Conservation (phyloP, 2,888 invertebrate genomes). For the Syrphus vitripennis region DNA sequence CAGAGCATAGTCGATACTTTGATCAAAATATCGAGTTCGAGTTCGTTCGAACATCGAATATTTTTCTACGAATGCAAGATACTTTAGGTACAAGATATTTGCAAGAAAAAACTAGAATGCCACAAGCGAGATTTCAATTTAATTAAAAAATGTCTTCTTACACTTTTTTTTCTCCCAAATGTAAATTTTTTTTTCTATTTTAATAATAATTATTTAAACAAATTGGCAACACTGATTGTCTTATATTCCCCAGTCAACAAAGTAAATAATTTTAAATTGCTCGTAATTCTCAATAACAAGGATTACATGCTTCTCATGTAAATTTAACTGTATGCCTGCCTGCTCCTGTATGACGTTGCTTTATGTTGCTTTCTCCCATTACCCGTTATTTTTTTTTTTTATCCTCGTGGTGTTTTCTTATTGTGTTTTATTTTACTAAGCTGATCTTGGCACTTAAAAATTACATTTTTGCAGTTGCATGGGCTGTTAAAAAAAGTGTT, state of each 20-base stretch:
- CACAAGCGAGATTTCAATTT: no score
- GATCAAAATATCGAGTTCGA: no score
- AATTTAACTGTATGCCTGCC: conserved; percentile 48
- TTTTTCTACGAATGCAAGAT: no score
- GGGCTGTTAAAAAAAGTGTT: background rate
- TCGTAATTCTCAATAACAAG: conserved; percentile 72
- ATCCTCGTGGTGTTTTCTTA: background rate
- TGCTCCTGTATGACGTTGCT: background rate
- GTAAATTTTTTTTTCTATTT: no score
- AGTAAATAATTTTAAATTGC: conserved; percentile 73
- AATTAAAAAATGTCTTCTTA: no score
- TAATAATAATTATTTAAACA: no score
- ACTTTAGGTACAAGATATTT: no score
- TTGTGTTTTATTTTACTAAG: conserved; percentile 23
- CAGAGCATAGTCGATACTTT: no score
- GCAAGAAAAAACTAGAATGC: no score
- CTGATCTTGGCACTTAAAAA: conserved; percentile 54
- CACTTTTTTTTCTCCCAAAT: no score
- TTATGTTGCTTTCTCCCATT: conserved; percentile 50
- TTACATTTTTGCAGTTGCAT: conserved; percentile 58
- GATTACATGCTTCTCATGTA: conserved; percentile 67
- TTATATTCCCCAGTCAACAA: conserved; percentile 40
- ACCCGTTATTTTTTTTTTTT: conserved; percentile 19
- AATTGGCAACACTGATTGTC: background rate
- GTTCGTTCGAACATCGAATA: no score